Evolutionary conservation across 2,113 vertebrate genomes (phyloP).

Genomic region (Amphilophus citrinellus): DNA sequence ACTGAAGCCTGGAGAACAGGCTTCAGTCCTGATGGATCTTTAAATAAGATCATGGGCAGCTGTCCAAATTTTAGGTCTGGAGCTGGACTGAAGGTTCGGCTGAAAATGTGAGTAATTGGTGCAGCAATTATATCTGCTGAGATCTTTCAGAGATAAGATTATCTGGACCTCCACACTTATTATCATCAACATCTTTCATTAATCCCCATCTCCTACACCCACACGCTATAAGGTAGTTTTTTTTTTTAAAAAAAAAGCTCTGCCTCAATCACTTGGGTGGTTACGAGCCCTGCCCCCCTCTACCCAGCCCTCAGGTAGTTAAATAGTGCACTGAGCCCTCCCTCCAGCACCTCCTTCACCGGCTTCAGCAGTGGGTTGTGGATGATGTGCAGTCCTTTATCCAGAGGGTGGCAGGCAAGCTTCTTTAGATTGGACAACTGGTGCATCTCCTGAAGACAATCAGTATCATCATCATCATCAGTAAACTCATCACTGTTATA

Average conservation of each 20-base stretch:
- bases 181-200: no score
- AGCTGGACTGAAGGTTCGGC: no score
- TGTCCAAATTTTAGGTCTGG: no score
- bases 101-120: no score
- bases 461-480: background rate
- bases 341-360: constrained; percentile 87
- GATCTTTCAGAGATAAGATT: no score
- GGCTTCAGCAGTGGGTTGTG: constrained; percentile 91
- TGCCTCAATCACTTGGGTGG: background rate
- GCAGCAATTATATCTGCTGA: no score
- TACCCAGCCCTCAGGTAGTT: constrained; percentile 83
- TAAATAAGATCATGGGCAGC: no score
- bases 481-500: background rate
- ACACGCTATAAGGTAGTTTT: background rate
- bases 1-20: no score
- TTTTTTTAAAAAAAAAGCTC: background rate
- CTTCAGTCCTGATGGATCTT: no score
- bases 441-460: constrained; percentile 80
- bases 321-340: constrained; percentile 85
- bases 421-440: constrained; percentile 83
- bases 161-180: no score
- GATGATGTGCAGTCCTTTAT: constrained; percentile 93
- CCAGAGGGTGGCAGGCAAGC: constrained; percentile 92
- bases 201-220: no score
- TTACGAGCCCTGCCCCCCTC: background rate